A percentile compares a stretch with the other conserved stretches of the same genome.
Conservation (phyloP, 2,888 invertebrate genomes). For the Epirrita christyi region DNA sequence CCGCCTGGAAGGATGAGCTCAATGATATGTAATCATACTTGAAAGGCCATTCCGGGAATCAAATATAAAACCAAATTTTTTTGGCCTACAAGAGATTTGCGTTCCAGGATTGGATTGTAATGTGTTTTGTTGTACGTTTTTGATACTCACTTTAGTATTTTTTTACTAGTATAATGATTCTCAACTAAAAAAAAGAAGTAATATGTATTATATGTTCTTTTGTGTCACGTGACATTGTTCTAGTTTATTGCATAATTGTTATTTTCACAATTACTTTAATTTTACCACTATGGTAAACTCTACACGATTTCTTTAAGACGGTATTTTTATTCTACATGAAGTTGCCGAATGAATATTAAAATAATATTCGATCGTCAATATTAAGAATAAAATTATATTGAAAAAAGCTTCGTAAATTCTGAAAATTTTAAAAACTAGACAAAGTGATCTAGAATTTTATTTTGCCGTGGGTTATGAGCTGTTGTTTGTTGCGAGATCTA, state of each 20-base stretch:
- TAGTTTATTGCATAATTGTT: too few species aligned
- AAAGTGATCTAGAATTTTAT: slow-evolving; percentile 14
- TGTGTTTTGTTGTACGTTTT: slow-evolving; percentile 3
- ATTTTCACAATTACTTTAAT: too few species aligned
- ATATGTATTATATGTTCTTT: too few species aligned
- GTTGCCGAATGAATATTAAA: too few species aligned
- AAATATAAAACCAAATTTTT: slow-evolving; percentile 32
- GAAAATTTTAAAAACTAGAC: slow-evolving; percentile 9
- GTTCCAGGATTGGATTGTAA: slow-evolving; percentile 10
- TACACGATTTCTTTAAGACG: too few species aligned
- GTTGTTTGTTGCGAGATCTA: slow-evolving; percentile 23
- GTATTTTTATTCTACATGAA: too few species aligned
- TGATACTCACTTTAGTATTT: not conserved
- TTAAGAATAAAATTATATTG: not conserved
- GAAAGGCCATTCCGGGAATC: slow-evolving; percentile 12
- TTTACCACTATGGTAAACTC: too few species aligned
- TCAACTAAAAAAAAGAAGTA: too few species aligned
- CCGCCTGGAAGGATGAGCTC: slow-evolving; percentile 10
- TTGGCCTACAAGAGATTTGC: slow-evolving; percentile 14
- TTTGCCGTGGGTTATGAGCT: slow-evolving; percentile 1
- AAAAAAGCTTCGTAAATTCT: not conserved
- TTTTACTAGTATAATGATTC: not conserved
- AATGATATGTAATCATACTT: slow-evolving; percentile 32
- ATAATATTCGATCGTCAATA: too few species aligned
- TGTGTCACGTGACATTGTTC: too few species aligned